Evolutionary conservation across 2,113 vertebrate species (phyloP), one percentile per base, ranked within the genome.

Genomic region (Lichenostomus cassidix): DNA sequence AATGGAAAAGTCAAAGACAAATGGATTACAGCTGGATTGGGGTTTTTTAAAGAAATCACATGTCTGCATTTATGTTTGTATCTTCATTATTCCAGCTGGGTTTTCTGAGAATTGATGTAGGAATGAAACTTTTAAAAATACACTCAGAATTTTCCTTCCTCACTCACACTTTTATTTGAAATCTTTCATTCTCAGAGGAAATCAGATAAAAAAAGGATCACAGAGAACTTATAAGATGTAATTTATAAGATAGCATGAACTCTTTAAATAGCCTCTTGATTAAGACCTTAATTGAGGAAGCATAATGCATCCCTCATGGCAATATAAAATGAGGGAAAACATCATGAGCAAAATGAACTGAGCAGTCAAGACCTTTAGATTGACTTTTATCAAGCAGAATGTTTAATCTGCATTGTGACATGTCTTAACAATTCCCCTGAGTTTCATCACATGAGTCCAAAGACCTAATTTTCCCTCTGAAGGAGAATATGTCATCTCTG

Each of bases 381-480:
- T 92, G 65, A 92, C 69, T 95, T 95, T 89, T 91, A 79, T 84
- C 69, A 94, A 89, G 65, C n/a, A 65, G 77, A 79, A 94, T 23
- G 35, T 44, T 91, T 87, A 76, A 92, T 89, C 62, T 76, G 14
- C 31, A 22, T 10, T 31, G 31, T 87, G 74, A 55, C 28, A 46
- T 50, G 41, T 76, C n/a, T 78, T 82, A 74, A 84, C 28, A 78
- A 81, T 87, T 91, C 33, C 31, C n/a, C 41, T 0, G 3, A 86
- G 17, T 71, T 91, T 91, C 81, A 91, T 62, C 53, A 56, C 7
- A 15, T 10, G 21, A 42, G 9, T 64, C 52, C n/a, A 87, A 89
- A 78, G 41, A 20, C 56, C 41, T 91, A 17, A 37, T 50, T 91
- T 87, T 87, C 8, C 16, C 27, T 84, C 47, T 65, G 41, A 78